Base-by-base conservation (phyloP, 1,140 invertebrate genomes). In the Ladona fulva region DNA sequence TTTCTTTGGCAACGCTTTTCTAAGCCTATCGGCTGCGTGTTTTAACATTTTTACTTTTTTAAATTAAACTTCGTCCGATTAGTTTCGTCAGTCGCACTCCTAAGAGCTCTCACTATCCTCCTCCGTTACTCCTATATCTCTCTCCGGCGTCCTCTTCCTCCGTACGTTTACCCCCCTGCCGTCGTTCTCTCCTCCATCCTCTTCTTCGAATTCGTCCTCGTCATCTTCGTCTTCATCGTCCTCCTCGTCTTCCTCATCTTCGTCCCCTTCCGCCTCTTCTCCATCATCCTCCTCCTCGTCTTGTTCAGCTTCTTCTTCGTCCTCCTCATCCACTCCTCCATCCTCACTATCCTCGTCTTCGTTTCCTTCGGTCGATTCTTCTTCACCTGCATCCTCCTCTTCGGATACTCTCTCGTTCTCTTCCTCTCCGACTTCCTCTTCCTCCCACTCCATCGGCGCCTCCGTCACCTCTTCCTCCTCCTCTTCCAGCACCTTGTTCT, bases 1-100 rank as follows among this genome's bases (percentile, higher is more conserved):
- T 66, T 37, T 66, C 52, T 66, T 66, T 66, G 52, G 52, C 52
- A 66, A 66, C 52, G 52, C 52, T 66, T 66, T 37, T 66, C 52
- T 66, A 66, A 66, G 52, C 52, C 52, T 66, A 66, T 19, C 14
- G 52, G 52, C 52, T 66, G 52, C 52, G 52, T 66, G 52, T 66
- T 66, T 22, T 66, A 66, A 66, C n/a, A 66, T 66, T 16, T 16
- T 16, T 66, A 6, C 3, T 12, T 22, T 16, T 19, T 22, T 66
- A 37, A 37, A 37, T 37, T 37, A 37, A 37, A 37, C 29, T 37
- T 37, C 29, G 29, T 37, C 29, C 29, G 29, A 37, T 37, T 37
- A 8, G 29, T 37, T 37, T 37, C 29, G 29, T 37, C 29, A 37
- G 29, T 37, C 29, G 29, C 29, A 37, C 29, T 37, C 29, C 29